Percentiles rank a stretch among this genome's conserved stretches.
Conservation (phyloP, 2,888 invertebrate genomes). For the Drosophila rellima region DNA sequence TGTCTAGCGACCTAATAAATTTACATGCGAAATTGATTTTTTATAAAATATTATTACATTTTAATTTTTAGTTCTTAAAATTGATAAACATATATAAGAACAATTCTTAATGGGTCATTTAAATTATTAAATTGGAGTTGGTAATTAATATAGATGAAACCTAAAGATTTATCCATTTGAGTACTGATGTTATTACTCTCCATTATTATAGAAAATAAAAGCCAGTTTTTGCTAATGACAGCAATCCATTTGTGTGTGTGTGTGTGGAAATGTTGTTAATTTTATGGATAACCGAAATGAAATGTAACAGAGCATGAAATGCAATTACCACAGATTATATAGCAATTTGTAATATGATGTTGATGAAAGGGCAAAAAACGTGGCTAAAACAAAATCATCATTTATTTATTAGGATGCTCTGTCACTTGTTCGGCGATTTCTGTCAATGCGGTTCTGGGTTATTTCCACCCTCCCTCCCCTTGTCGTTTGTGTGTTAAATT, state of each 20-base stretch:
- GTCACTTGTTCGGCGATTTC: conserved; percentile 3
- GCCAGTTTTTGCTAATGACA: not conserved
- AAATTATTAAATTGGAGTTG: no score
- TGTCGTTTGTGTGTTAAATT: conserved; percentile 36
- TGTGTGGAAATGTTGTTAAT: conserved; percentile 15
- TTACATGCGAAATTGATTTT: no score
- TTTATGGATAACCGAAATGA: conserved; percentile 14
- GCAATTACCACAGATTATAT: conserved; percentile 24
- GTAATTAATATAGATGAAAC: no score
- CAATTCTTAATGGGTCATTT: no score
- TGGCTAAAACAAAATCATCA: conserved; percentile 18
- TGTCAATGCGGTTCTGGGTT: conserved; percentile 29
- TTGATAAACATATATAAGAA: no score
- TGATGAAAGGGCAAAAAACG: conserved; percentile 2
- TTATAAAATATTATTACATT: no score
- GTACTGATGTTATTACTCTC: no score
- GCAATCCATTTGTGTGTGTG: conserved; percentile 15
- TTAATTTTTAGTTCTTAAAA: no score
- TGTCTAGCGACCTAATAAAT: not conserved
- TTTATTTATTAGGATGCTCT: conserved; percentile 27
- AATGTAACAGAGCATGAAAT: conserved; percentile 12
- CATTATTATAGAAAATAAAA: not conserved
- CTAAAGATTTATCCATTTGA: no score
- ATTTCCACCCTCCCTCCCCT: not conserved
- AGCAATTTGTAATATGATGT: conserved; percentile 7